Base-by-base conservation (phyloP, 2,888 invertebrate genomes). In the Mesorhabditis belari region DNA sequence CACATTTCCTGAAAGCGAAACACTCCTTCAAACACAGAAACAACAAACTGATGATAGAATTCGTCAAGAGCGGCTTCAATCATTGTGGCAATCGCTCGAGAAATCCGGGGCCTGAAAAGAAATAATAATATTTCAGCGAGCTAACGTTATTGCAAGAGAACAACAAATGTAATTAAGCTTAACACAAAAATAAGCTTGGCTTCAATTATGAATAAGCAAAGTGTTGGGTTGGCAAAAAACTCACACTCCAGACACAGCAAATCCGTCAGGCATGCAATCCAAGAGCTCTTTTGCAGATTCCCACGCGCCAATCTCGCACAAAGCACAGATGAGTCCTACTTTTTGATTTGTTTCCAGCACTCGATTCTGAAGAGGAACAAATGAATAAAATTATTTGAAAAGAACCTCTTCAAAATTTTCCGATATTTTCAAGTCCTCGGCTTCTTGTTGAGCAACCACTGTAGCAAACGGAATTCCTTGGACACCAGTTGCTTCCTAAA, bases 231-330 rank as follows among this genome's bases (percentile, higher is more conserved):
- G 44, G 44, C 44, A 49, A 50, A 25, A 1, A 57, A 59, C 57
- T 24, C 49, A 71, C 69, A 65, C 66, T 12, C 69, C 64, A 28
- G 71, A 69, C 4, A 75, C 70, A 21, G 82, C 82, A 62, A 75
- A 79, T 52, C 58, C 73, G 61, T 89, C 88, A 0, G 96, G 96
- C 65, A 96, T 84, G 59, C 89, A 86, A 71, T 88, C 88, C 27
- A 91, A 87, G 62, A 98, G 85, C 69, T 86, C 85, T 65, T 88
- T 86, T 3, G 92, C 92, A 77, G 89, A 89, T 21, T 87, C 86
- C 95, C 95, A 96, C 74, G 91, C 92, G 1, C 91, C 93, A 69
- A 92, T 87, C 52, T 87, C 87, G 6, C 96, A 82, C 55, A 95
- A 83, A 0, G 93, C 92, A 81, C 92, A 91, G 76, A 91, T 89